Percentiles rank a stretch among this genome's conserved stretches.
Evolutionary conservation across 2,113 vertebrate species (phyloP).

Genomic region (Brienomyrus brachyistius): DNA sequence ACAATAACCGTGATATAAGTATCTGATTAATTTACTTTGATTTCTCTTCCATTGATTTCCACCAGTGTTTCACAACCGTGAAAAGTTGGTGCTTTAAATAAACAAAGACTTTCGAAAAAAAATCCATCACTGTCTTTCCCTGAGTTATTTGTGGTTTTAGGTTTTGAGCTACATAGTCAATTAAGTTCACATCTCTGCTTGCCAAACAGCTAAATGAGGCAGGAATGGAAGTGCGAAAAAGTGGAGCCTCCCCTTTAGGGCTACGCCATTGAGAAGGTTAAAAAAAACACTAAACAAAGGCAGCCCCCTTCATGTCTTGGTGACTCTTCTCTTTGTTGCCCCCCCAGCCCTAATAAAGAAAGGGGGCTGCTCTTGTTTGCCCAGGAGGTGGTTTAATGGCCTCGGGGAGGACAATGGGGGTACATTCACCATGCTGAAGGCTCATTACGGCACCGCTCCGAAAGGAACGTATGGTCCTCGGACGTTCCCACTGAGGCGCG

Average conservation of each 20-base stretch:
- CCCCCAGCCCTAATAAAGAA: slow-evolving; percentile 79
- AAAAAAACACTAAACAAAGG: slow-evolving; percentile 87
- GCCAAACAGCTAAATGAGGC: slow-evolving; percentile 82
- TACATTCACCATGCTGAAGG: slow-evolving; percentile 77
- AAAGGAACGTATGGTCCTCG: slow-evolving; percentile 67
- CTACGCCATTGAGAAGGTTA: slow-evolving; percentile 80
- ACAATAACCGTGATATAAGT: neutral
- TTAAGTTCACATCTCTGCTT: slow-evolving; percentile 98
- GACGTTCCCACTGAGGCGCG: slow-evolving; percentile 84
- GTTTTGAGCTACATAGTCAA: slow-evolving; percentile 81
- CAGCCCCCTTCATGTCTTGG: slow-evolving; percentile 80
- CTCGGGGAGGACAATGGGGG: slow-evolving; percentile 78
- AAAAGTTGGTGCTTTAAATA: slow-evolving; percentile 23
- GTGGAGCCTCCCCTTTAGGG: slow-evolving; percentile 84
- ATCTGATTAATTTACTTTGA: neutral
- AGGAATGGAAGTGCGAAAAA: slow-evolving; percentile 79
- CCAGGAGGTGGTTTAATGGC: slow-evolving; percentile 94
- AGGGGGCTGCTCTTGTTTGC: slow-evolving; percentile 91
- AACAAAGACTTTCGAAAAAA: slow-evolving; percentile 38
- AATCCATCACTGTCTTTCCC: slow-evolving; percentile 50
- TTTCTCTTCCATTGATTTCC: neutral
- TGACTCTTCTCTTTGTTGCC: slow-evolving; percentile 82
- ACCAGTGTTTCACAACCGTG: slow-evolving; percentile 31
- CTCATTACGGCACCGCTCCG: slow-evolving; percentile 82
- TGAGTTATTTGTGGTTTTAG: slow-evolving; percentile 49